Percentiles rank a stretch among this genome's conserved stretches.
Conservation (phyloP, 2,797 vertebrate species). For the Tarsius wallacei region DNA sequence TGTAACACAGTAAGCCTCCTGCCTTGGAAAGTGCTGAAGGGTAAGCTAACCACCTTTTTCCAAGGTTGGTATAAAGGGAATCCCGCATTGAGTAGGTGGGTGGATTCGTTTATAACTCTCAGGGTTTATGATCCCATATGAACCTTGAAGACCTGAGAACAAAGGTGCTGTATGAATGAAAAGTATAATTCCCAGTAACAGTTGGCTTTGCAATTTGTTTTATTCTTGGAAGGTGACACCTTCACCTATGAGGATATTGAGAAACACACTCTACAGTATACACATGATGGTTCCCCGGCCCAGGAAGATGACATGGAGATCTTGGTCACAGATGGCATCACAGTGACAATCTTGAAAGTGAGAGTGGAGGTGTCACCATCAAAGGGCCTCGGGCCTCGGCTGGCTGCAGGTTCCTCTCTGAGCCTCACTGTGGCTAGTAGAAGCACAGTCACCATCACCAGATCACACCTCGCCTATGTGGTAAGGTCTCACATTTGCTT, state of each 20-base stretch:
- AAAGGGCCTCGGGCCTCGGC: constrained; percentile 89
- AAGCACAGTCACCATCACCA: constrained; percentile 93
- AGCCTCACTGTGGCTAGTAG: constrained; percentile 93
- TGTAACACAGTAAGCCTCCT: neutral
- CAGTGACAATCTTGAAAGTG: constrained; percentile 92
- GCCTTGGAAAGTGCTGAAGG: neutral
- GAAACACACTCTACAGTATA: constrained; percentile 94
- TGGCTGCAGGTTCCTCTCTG: constrained; percentile 91
- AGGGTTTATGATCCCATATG: neutral
- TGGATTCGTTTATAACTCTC: neutral
- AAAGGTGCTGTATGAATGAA: constrained; percentile 46
- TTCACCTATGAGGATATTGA: constrained; percentile 96
- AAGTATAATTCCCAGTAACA: neutral
- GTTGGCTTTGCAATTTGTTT: constrained; percentile 53
- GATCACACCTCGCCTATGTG: constrained; percentile 94
- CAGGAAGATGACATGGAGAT: constrained; percentile 95
- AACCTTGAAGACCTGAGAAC: constrained; percentile 63
- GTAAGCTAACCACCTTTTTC: neutral
- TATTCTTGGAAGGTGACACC: constrained; percentile 92
- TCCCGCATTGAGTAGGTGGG: neutral
- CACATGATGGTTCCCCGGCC: constrained; percentile 92
- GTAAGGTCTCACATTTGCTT: constrained; percentile 89
- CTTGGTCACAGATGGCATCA: constrained; percentile 95
- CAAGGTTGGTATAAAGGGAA: neutral
- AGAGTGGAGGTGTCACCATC: constrained; percentile 92